Evolutionary conservation across 2,888 invertebrate species (phyloP).

Genomic region (Cosmia trapezina): DNA sequence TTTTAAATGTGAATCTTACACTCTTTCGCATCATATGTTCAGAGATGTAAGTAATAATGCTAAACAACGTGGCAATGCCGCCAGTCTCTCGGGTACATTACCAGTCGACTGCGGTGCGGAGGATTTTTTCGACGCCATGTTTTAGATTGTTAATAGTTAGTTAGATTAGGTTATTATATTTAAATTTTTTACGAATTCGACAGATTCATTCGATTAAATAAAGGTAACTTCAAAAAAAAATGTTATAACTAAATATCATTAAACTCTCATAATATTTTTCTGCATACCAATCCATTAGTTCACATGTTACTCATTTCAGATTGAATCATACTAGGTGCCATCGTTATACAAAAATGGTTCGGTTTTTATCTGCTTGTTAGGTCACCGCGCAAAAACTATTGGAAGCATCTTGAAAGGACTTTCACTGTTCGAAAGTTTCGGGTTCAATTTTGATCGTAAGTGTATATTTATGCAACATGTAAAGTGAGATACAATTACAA

Average conservation of each 20-base stretch:
- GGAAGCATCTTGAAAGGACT: conserved; percentile 46
- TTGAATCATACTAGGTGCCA: conserved; percentile 35
- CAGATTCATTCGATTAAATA: no score
- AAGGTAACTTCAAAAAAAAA: no score
- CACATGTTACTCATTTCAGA: conserved; percentile 22
- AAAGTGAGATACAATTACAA: not conserved
- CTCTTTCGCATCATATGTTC: not conserved
- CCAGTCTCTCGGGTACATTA: no score
- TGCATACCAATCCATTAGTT: not conserved
- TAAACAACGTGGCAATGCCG: no score
- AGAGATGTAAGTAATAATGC: not conserved
- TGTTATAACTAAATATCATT: not conserved
- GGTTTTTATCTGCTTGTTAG: conserved; percentile 47
- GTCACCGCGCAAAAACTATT: conserved; percentile 52
- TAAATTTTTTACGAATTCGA: no score
- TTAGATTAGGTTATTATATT: no score
- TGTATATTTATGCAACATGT: conserved; percentile 8
- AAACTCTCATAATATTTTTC: conserved; percentile 3
- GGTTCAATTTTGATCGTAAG: conserved; percentile 27
- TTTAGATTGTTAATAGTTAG: no score
- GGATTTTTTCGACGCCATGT: no score
- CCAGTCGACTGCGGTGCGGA: no score
- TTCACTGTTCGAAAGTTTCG: conserved; percentile 57
- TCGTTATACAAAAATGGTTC: conserved; percentile 19
- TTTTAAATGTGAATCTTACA: conserved; percentile 8